Base-by-base conservation (phyloP, 2,888 invertebrate genomes). In the Drosophila kambysellisi region DNA sequence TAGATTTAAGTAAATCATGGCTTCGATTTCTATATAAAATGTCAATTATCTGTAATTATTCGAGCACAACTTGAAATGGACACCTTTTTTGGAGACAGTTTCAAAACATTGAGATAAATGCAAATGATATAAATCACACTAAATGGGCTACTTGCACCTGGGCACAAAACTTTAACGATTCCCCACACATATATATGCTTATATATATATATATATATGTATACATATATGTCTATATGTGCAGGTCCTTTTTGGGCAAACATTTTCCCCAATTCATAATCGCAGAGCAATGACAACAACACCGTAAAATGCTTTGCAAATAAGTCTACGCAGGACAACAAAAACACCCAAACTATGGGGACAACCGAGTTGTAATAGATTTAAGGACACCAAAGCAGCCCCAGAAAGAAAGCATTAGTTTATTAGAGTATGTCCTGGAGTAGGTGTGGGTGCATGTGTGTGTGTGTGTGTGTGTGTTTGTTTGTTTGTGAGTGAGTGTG, bases 331-430 rank as follows among this genome's bases (percentile, higher is more conserved):
- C 61, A 70, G 68, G 64, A 50, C 80, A 67, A 57, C 62, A 63
- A 25, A 25, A 25, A 25, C 25, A 52, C 48, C n/a, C 37, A 50
- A 59, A 59, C 51, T 69, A 58, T 43, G 39, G 39, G 8, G 43
- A 51, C 46, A 80, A 88, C 86, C 74, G 79, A 39, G 77, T 54
- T 54, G 78, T 79, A 86, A 86, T 89, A 87, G 83, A 87, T 89
- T 83, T 88, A 81, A 76, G 86, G 74, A 65, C 62, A 70, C 29
- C 41, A 64, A 56, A 67, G 52, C 56, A 70, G 56, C 58, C 79
- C 80, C 9, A 53, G 74, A 66, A 70, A 66, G 37, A 76, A 69
- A 78, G 79, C 89, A 85, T 85, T 85, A 89, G 85, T 89, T 89
- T 85, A 85, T 89, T 89, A 82, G 77, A 88, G 63, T 59, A 48